phyloP scores from a whole-genome alignment of 1,140 invertebrate genomes.

The Stenopsyche tienmushanensis region DNA sequence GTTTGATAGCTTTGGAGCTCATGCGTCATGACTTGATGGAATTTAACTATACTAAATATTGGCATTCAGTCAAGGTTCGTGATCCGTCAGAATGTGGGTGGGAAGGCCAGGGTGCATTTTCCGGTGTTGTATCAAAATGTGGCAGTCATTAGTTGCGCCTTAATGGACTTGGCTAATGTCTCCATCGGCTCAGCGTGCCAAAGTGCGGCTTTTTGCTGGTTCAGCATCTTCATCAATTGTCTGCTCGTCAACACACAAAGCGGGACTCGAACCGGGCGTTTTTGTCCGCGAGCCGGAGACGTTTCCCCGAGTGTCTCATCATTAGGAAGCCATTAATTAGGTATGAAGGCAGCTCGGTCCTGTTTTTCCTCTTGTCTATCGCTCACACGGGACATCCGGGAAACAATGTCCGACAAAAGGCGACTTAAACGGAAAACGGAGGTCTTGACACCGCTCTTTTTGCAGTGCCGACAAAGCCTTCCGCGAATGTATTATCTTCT shows the following conservation, averaged over 20 bases:
- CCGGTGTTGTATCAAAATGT: conserved; percentile 11
- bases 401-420: conserved; percentile 37
- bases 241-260: conserved; percentile 31
- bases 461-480: conserved; percentile 8
- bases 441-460: conserved; percentile 3
- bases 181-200: conserved; percentile 21
- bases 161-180: conserved; percentile 30
- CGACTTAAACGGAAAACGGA: conserved; percentile 21
- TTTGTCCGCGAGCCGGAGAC: conserved; percentile 3
- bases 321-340: conserved; percentile 41
- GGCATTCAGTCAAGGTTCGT: too few relatives aligned
- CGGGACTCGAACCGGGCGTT: conserved; percentile 16
- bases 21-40: too few relatives aligned
- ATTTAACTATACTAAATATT: too few relatives aligned
- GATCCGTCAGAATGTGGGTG: too few relatives aligned
- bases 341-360: conserved; percentile 25
- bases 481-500: conserved; percentile 10
- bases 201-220: conserved; percentile 8
- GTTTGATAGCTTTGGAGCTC: too few relatives aligned
- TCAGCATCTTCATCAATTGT: conserved; percentile 28
- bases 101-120: neutral
- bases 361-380: conserved; percentile 34
- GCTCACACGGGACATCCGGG: conserved; percentile 19
- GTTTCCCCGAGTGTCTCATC: conserved; percentile 27
- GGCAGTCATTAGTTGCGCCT: conserved; percentile 22